Base-by-base conservation (phyloP, 1,140 invertebrate genomes). In the Drosophila parabipectinata region DNA sequence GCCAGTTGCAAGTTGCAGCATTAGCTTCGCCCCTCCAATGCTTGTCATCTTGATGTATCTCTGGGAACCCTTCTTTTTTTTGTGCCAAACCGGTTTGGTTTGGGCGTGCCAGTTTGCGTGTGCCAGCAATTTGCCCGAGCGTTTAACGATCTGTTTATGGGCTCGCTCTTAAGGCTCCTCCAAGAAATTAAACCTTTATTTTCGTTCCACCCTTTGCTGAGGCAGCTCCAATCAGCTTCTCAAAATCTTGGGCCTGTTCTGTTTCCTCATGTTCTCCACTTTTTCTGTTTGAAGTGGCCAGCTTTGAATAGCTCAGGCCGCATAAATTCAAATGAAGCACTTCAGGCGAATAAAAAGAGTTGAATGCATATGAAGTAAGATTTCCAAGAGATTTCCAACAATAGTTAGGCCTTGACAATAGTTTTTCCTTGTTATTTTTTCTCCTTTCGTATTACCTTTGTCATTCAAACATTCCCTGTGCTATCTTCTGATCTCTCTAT, bases 281-380 rank as follows among this genome's bases (percentile, higher is more conserved):
- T 60, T 54, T 44, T 67, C 72, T 58, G 63, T 61, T 78, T 87
- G 77, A 74, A 85, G 82, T 82, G 69, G 51, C 58, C 45, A 55
- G 55, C 57, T 66, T 73, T 84, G 81, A 85, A 77, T 73, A 74
- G 56, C 68, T 57, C 34, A 79, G 74, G 62, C 80, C 78, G 78
- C 83, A 83, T 87, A 88, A 83, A 87, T 87, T 88, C 84, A 88
- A 88, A 87, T 83, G 82, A 87, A 87, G 75, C 61, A 60, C 83
- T 77, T 66, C 24, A 58, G 51, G 34, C 37, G 47, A 56, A 50
- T 39, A 47, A 64, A 58, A 48, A 71, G 52, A 63, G 37, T 47
- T 56, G 10, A 48, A 59, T 21, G 34, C 44, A 64, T 54, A 68
- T 61, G 51, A 73, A 7, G 58, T 74, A 80, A 67, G 62, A 77